Evolutionary conservation across 2,888 invertebrate genomes (phyloP).

Genomic region (Luperina nickerlii): DNA sequence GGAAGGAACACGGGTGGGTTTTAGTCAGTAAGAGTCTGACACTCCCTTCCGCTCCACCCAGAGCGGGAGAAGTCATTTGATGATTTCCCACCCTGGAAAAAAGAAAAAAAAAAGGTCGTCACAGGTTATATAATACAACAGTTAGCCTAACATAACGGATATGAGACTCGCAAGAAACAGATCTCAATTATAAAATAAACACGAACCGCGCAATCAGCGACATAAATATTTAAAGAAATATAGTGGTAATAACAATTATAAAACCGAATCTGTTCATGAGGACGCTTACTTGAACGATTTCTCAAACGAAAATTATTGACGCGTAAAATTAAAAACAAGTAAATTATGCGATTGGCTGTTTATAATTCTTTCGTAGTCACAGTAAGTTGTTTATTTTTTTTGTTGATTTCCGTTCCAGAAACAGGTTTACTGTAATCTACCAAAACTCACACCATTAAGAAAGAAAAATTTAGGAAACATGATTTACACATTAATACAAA

Average conservation of each 20-base stretch:
- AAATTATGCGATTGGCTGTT: background rate
- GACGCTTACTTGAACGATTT: background rate
- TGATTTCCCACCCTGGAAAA: too few relatives aligned
- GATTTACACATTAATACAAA: background rate
- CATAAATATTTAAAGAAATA: background rate
- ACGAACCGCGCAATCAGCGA: background rate
- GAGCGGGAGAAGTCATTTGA: too few relatives aligned
- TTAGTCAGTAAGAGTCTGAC: too few relatives aligned
- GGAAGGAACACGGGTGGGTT: too few relatives aligned
- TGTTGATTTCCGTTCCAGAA: background rate
- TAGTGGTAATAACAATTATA: background rate
- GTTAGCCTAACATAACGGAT: constrained; percentile 29
- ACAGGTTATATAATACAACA: constrained; percentile 28
- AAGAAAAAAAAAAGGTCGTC: too few relatives aligned
- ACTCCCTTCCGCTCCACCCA: too few relatives aligned
- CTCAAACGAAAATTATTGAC: background rate
- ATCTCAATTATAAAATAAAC: constrained; percentile 21
- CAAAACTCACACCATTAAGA: background rate
- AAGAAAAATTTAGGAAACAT: background rate
- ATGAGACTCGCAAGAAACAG: constrained; percentile 29
- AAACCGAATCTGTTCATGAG: constrained; percentile 2
- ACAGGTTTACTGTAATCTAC: background rate
- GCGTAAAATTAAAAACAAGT: background rate
- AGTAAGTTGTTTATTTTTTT: background rate
- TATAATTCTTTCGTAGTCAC: background rate